Conservation (phyloP, 2,113 vertebrate genomes). For the Ahaetulla prasina region DNA sequence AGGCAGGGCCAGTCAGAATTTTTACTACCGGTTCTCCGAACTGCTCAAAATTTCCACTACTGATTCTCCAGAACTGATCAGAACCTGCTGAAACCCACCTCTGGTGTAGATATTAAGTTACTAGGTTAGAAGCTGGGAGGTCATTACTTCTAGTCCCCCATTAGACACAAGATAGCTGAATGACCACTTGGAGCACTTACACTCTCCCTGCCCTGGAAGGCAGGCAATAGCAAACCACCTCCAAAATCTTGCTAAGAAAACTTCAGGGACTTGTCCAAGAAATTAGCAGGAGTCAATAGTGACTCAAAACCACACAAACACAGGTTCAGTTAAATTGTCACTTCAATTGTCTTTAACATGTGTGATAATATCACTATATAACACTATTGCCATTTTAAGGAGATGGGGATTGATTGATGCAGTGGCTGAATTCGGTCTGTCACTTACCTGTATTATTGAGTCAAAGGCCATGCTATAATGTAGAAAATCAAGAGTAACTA, state of each 20-base stretch:
- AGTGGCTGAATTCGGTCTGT: background rate
- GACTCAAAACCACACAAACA: background rate
- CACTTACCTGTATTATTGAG: background rate
- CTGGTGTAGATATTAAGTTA: background rate
- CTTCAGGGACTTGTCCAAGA: background rate
- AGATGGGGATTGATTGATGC: background rate
- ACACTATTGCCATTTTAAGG: background rate
- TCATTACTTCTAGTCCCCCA: background rate
- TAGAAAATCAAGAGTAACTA: background rate
- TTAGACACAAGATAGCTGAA: background rate
- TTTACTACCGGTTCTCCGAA: no score
- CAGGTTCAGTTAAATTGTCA: background rate
- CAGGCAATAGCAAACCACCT: background rate
- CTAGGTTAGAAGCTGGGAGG: background rate
- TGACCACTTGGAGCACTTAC: background rate
- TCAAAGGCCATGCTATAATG: background rate
- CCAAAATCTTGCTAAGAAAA: background rate
- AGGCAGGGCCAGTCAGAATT: no score
- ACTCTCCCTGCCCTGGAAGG: background rate
- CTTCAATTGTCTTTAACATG: background rate
- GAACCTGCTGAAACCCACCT: no score
- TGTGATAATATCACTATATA: background rate
- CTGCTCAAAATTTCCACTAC: no score
- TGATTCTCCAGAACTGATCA: no score
- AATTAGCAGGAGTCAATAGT: background rate